A percentile compares a stretch with the other conserved stretches of the same genome.
Evolutionary conservation across 2,113 vertebrate species (phyloP).

Genomic region (Lynx canadensis): DNA sequence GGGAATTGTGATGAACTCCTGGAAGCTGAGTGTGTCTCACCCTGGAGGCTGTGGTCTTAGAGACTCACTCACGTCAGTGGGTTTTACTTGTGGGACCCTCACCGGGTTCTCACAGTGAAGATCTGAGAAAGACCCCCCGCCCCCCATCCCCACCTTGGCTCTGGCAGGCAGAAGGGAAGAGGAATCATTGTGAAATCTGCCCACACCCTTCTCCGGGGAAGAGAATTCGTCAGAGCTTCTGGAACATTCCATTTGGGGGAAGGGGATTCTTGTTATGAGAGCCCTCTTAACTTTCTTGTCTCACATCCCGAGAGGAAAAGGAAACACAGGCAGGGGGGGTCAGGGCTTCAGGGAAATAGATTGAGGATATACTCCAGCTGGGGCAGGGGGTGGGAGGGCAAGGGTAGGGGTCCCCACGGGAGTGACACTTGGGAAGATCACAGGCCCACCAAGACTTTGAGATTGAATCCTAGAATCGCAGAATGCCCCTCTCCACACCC

Average conservation of each 20-base stretch:
- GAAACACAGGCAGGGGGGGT: not conserved
- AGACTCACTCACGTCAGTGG: accelerated
- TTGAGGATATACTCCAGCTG: not conserved
- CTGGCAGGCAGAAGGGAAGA: not conserved
- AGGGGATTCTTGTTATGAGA: not conserved
- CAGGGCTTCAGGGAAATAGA: not conserved
- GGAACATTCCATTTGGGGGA: not conserved
- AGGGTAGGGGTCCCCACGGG: not conserved
- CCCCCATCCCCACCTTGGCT: too few relatives aligned
- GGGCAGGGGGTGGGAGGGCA: not conserved
- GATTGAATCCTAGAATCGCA: not conserved
- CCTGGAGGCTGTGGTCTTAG: not conserved
- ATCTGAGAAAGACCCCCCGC: too few relatives aligned
- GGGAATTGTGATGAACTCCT: not conserved
- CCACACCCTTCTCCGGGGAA: not conserved
- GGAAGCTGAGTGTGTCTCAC: not conserved
- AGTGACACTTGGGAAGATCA: not conserved
- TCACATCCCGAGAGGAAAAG: not conserved
- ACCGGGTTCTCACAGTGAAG: not conserved
- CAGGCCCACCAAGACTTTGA: not conserved
- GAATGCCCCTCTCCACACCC: not conserved
- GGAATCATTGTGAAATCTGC: not conserved
- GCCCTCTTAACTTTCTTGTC: not conserved
- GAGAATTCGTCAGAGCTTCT: not conserved
- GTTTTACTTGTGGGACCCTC: not conserved